A percentile compares a stretch with the other conserved stretches of the same genome.
Evolutionary conservation across 2,888 invertebrate species (phyloP).

Genomic region (Griposia aprilina): DNA sequence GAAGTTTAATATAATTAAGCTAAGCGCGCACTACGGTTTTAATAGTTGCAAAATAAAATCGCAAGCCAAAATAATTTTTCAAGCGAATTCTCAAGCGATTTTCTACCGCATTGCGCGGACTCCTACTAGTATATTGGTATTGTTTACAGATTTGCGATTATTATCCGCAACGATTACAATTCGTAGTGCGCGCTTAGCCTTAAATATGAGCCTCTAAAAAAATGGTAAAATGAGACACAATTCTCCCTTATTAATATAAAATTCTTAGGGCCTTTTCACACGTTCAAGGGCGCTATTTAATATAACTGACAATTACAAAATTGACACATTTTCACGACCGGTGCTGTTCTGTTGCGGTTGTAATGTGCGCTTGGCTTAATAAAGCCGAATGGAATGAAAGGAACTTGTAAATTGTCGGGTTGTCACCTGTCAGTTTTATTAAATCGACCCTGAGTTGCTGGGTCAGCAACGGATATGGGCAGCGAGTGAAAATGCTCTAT

Average conservation of each 20-base stretch:
- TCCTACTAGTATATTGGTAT: too few relatives aligned
- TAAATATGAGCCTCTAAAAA: background rate
- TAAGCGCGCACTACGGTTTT: too few relatives aligned
- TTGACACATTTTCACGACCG: background rate
- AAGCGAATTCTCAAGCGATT: too few relatives aligned
- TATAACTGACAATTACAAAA: background rate
- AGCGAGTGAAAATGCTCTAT: background rate
- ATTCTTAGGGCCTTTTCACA: background rate
- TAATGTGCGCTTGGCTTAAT: too few relatives aligned
- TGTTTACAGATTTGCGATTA: too few relatives aligned
- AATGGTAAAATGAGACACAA: slow-evolving; percentile 4
- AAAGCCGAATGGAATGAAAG: too few relatives aligned
- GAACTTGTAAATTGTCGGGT: background rate
- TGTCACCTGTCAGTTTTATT: background rate
- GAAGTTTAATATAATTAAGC: background rate
- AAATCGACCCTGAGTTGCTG: background rate
- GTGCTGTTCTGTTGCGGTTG: background rate
- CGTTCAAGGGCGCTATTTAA: background rate
- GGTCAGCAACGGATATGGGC: background rate
- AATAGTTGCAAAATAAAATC: too few relatives aligned
- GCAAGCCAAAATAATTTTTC: too few relatives aligned
- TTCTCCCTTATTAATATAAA: background rate
- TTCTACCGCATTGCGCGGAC: too few relatives aligned
- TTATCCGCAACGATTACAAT: too few relatives aligned
- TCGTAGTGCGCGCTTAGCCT: too few relatives aligned